Percentiles rank a stretch among this genome's conserved stretches.
Evolutionary conservation across 1,140 invertebrate genomes (phyloP).

Genomic region (Trachymyrmex septentrionalis): DNA sequence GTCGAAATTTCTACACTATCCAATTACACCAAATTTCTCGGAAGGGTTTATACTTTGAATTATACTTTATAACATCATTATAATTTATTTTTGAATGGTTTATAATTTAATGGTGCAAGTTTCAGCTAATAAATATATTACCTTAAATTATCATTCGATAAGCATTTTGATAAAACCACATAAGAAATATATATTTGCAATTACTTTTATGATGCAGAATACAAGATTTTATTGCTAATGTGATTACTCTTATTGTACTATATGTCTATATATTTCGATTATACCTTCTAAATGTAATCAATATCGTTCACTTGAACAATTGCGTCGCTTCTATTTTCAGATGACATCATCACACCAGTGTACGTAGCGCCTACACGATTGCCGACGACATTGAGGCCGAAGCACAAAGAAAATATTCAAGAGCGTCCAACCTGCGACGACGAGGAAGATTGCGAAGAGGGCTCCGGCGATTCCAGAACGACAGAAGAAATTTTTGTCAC

Average conservation of each 20-base stretch:
- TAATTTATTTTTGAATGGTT: not conserved
- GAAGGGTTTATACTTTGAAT: not conserved
- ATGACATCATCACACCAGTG: constrained; percentile 96
- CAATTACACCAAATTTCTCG: not conserved
- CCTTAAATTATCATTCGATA: not conserved
- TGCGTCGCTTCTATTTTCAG: constrained; percentile 80
- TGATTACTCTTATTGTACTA: not conserved
- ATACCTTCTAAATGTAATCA: no score
- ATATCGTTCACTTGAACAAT: constrained; percentile 20
- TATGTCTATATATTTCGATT: not conserved
- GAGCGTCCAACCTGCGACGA: constrained; percentile 89
- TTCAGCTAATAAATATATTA: not conserved
- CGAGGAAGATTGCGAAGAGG: constrained; percentile 92
- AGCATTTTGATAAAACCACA: not conserved
- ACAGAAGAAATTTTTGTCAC: constrained; percentile 89
- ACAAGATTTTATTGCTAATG: not conserved
- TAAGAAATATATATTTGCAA: not conserved
- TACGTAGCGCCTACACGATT: constrained; percentile 94
- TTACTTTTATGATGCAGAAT: not conserved
- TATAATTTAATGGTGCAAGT: not conserved
- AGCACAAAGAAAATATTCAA: constrained; percentile 82
- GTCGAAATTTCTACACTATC: not conserved
- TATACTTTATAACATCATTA: not conserved
- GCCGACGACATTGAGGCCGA: constrained; percentile 88
- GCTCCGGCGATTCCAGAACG: constrained; percentile 90